These are phyloP conservation scores for Diplolepis rosae DNA, from an alignment of 2,888 invertebrate species.

Conservation along the genomic window DNA sequence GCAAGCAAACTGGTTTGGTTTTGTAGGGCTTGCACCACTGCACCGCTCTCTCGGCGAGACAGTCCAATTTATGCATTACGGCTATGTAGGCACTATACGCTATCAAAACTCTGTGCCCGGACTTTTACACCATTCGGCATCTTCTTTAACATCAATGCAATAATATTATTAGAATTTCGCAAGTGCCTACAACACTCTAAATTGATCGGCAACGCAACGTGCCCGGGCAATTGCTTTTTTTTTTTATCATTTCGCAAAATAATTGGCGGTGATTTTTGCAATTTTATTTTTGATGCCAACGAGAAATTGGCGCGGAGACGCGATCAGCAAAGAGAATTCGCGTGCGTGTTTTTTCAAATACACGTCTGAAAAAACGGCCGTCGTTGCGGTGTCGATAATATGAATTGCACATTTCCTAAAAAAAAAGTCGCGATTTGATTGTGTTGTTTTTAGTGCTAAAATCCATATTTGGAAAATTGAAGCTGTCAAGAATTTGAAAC, in stretches of 20 bases:
- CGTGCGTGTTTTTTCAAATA: constrained; percentile 22
- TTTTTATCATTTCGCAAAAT: not conserved
- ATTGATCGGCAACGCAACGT: constrained; percentile 51
- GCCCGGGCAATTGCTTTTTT: constrained; percentile 27
- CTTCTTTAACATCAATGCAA: constrained; percentile 54
- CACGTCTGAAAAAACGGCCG: constrained; percentile 14
- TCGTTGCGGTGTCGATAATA: constrained; percentile 22
- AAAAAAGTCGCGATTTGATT: constrained; percentile 52
- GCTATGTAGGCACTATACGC: constrained; percentile 73
- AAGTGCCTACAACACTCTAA: constrained; percentile 68
- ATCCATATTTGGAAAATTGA: constrained; percentile 46
- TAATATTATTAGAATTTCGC: constrained; percentile 58
- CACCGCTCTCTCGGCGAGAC: constrained; percentile 70
- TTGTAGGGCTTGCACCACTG: constrained; percentile 72
- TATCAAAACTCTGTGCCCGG: constrained; percentile 65
- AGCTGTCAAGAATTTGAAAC: constrained; percentile 46
- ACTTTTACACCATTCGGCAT: constrained; percentile 60
- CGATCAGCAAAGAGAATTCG: not conserved
- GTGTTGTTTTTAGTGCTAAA: constrained; percentile 49
- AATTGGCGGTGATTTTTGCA: constrained; percentile 21
- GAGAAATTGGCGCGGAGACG: constrained; percentile 20
- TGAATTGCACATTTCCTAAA: constrained; percentile 20
- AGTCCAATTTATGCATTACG: constrained; percentile 74
- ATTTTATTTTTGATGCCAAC: constrained; percentile 5
- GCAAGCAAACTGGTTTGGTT: constrained; percentile 72